Evolutionary conservation across 2,797 vertebrate species (phyloP).

Genomic region (Allobates femoralis): DNA sequence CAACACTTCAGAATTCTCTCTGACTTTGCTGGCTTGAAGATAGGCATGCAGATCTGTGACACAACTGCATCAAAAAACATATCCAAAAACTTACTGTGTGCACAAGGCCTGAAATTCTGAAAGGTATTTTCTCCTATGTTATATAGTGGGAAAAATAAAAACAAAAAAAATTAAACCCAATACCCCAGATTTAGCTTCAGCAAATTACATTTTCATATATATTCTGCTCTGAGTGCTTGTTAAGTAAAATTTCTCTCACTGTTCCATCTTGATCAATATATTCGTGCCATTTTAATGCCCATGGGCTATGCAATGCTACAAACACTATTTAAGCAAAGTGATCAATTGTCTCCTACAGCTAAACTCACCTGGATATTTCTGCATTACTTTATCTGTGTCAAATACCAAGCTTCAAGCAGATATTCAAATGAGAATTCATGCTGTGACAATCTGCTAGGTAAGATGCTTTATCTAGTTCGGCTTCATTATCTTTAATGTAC

Average conservation of each 20-base stretch:
- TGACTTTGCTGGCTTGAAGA: too few relatives aligned
- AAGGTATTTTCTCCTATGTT: not conserved
- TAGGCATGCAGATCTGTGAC: too few relatives aligned
- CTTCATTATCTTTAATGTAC: constrained; percentile 77
- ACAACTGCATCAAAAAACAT: too few relatives aligned
- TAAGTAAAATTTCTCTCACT: constrained; percentile 22
- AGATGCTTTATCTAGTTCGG: constrained; percentile 71
- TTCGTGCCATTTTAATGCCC: constrained; percentile 39
- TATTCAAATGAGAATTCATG: constrained; percentile 74
- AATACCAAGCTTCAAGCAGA: constrained; percentile 71
- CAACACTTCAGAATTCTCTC: too few relatives aligned
- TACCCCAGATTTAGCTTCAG: not conserved
- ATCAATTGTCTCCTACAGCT: constrained; percentile 60
- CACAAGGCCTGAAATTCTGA: too few relatives aligned
- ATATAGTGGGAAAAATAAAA: not conserved
- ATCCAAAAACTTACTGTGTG: too few relatives aligned
- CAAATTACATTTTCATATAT: constrained; percentile 18
- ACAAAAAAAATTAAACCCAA: not conserved
- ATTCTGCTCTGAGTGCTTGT: constrained; percentile 13
- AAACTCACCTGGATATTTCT: constrained; percentile 68
- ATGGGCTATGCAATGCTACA: constrained; percentile 48
- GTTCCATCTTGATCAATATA: constrained; percentile 43
- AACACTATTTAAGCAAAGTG: constrained; percentile 60
- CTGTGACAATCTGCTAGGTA: constrained; percentile 77
- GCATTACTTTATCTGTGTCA: constrained; percentile 69